Conservation (phyloP, 2,888 invertebrate species). For the Koerneria pararmatus region DNA sequence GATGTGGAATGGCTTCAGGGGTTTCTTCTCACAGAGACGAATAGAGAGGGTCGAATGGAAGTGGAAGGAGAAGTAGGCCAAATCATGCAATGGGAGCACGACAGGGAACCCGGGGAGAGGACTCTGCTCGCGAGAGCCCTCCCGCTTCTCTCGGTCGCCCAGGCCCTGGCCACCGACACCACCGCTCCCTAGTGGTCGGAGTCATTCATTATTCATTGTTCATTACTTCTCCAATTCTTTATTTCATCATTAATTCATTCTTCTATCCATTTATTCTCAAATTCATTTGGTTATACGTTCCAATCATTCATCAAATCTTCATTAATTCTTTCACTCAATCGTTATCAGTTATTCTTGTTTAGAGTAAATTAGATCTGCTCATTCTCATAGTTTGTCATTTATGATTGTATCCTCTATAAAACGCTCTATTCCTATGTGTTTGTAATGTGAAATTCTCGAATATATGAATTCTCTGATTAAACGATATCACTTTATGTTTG, state of each 20-base stretch:
- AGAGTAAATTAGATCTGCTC: no score
- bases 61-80: not conserved
- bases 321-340: not conserved
- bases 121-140: conserved; percentile 3
- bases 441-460: no score
- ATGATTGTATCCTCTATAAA: no score
- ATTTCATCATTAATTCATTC: no score
- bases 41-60: conserved; percentile 14
- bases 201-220: no score
- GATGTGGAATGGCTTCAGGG: not conserved
- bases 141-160: conserved; percentile 11
- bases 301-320: not conserved
- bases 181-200: not conserved
- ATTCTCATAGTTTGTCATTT: no score
- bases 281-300: not conserved
- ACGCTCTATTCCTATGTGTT: no score
- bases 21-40: not conserved
- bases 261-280: not conserved
- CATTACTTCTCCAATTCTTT: no score
- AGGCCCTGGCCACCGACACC: conserved; percentile 16
- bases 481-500: no score
- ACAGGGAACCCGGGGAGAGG: conserved; percentile 14
- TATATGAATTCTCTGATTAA: no score
- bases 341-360: not conserved
- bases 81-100: conserved; percentile 18